These are phyloP conservation scores for Acropternis orthonyx DNA, from an alignment of 2,797 vertebrate species.

Conservation along the genomic window DNA sequence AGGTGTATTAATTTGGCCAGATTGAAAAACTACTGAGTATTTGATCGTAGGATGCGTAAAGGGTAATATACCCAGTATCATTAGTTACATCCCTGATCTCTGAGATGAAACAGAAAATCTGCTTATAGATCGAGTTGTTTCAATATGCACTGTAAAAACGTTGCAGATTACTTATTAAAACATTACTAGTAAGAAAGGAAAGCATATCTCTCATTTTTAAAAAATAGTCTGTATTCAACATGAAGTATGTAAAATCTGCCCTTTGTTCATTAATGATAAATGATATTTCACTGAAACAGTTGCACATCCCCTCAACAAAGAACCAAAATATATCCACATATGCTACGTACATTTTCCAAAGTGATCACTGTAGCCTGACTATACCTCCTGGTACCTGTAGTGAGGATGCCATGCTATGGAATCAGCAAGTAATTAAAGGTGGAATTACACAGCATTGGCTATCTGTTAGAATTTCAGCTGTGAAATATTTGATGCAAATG, in stretches of 20 bases:
- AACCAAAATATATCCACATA: neutral
- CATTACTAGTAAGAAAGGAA: neutral
- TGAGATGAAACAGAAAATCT: neutral
- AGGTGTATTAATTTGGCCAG: neutral
- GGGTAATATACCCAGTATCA: neutral
- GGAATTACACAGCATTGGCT: neutral
- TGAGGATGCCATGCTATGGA: neutral
- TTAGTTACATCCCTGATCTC: neutral
- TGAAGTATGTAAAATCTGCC: neutral
- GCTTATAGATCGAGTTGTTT: neutral
- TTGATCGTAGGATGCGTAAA: neutral
- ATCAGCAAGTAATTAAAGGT: neutral
- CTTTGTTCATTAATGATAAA: neutral
- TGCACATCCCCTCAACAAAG: neutral
- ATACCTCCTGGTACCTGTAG: neutral
- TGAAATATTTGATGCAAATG: neutral
- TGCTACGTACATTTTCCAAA: neutral
- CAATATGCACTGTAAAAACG: neutral
- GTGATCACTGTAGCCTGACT: neutral
- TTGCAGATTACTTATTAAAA: neutral
- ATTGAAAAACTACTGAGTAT: neutral
- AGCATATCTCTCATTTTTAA: neutral
- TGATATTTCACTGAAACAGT: neutral
- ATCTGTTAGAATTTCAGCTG: neutral
- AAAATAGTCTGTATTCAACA: neutral